Percentiles rank a stretch among this genome's conserved stretches.
These are phyloP conservation scores for Chirona hameri DNA, from an alignment of 2,888 invertebrate species.

Conservation along the genomic window DNA sequence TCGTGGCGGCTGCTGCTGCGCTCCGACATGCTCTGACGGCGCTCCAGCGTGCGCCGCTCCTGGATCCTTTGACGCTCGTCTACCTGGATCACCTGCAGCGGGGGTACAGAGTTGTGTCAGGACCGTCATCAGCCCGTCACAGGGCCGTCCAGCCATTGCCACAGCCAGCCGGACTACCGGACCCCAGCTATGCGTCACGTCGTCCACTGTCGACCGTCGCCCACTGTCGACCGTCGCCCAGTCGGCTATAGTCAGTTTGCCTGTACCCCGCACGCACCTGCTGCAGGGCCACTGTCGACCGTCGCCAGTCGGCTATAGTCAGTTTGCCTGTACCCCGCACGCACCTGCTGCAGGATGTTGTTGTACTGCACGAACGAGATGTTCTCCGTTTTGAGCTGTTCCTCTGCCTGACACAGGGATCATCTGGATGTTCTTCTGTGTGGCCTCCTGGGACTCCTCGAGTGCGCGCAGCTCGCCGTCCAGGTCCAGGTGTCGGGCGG, in stretches of 20 bases:
- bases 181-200: no score
- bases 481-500: background rate
- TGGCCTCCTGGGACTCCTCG: slow-evolving; percentile 3
- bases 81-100: slow-evolving; percentile 32
- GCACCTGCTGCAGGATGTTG: slow-evolving; percentile 23
- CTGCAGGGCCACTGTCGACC: background rate
- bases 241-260: no score
- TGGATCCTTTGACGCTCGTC: slow-evolving; percentile 38
- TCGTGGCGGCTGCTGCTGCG: slow-evolving; percentile 26
- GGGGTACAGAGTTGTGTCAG: no score
- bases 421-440: slow-evolving; percentile 27
- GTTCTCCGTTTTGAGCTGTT: slow-evolving; percentile 5
- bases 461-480: slow-evolving; percentile 22
- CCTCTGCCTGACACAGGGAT: slow-evolving; percentile 22
- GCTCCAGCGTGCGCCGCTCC: slow-evolving; percentile 36
- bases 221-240: no score
- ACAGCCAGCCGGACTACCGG: no score
- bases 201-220: no score
- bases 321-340: background rate
- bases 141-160: no score
- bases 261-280: background rate
- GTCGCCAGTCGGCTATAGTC: no score
- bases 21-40: slow-evolving; percentile 33
- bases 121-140: no score
- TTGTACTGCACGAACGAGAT: slow-evolving; percentile 24